Percentiles rank a stretch among this genome's conserved stretches.
Evolutionary conservation across 2,888 invertebrate genomes (phyloP).

Genomic region (Tuberolachnus salignus): DNA sequence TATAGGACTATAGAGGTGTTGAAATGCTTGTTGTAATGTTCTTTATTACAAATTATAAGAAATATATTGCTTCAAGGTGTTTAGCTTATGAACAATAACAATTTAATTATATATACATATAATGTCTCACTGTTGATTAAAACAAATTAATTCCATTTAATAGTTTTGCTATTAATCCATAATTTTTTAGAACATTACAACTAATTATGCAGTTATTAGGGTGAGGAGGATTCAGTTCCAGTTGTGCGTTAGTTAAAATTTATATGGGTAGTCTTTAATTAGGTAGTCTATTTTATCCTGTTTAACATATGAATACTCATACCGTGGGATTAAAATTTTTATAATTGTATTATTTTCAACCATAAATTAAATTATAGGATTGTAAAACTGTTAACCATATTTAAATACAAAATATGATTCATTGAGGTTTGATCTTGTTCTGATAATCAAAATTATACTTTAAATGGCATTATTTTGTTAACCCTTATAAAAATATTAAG

Average conservation of each 20-base stretch:
- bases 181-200: slow-evolving; percentile 24
- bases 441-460: slow-evolving; percentile 11
- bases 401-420: neutral
- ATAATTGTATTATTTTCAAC: neutral
- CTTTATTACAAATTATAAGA: neutral
- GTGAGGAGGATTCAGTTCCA: slow-evolving; percentile 52
- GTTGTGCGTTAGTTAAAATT: slow-evolving; percentile 32
- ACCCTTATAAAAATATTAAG: slow-evolving; percentile 9
- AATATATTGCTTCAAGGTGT: neutral
- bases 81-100: too few relatives aligned
- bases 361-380: neutral
- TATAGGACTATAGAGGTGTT: neutral
- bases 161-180: too few relatives aligned
- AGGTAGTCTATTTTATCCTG: neutral
- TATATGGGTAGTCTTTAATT: neutral
- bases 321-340: neutral
- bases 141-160: too few relatives aligned
- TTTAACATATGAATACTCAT: neutral
- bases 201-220: slow-evolving; percentile 17
- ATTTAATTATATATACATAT: too few relatives aligned
- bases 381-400: neutral
- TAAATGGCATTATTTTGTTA: slow-evolving; percentile 21
- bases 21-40: slow-evolving; percentile 20
- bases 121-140: too few relatives aligned
- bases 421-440: neutral